phyloP scores from a whole-genome alignment of 30 jellyfish, hydroid and myxozoan species.

The Morbakka virulenta region DNA sequence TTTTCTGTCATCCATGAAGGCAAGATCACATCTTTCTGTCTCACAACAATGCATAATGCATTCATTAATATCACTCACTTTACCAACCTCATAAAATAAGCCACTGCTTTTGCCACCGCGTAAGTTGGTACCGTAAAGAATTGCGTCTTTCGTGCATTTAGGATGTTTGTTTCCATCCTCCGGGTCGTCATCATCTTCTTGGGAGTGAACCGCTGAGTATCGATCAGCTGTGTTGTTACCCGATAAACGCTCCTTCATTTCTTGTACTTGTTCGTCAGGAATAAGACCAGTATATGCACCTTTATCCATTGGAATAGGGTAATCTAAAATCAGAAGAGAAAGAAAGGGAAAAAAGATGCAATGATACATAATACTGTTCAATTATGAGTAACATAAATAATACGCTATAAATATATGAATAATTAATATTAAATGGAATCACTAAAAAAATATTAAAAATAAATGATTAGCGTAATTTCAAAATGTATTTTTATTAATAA shows the following conservation, averaged over 20 bases:
- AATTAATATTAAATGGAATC: too few relatives aligned
- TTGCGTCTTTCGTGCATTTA: constrained; percentile 65
- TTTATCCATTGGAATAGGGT: constrained; percentile 94
- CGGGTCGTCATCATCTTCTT: constrained; percentile 44
- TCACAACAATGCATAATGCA: constrained; percentile 85
- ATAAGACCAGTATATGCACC: constrained; percentile 85
- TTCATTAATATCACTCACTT: constrained; percentile 72
- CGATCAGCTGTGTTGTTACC: constrained; percentile 66
- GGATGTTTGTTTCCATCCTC: constrained; percentile 36
- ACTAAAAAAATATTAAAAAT: too few relatives aligned
- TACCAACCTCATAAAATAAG: constrained; percentile 80
- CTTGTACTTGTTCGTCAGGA: constrained; percentile 57
- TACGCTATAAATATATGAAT: too few relatives aligned
- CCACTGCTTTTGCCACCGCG: constrained; percentile 97
- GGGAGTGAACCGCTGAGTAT: constrained; percentile 58
- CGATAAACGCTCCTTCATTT: constrained; percentile 46
- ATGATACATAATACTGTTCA: too few relatives aligned
- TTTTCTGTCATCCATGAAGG: constrained; percentile 78
- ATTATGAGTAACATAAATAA: too few relatives aligned
- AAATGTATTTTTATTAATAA: too few relatives aligned
- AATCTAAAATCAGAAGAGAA: constrained; percentile 16
- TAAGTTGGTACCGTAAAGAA: constrained; percentile 79
- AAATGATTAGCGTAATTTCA: too few relatives aligned
- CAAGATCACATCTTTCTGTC: constrained; percentile 79
- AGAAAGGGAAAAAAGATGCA: too few relatives aligned